Evolutionary conservation across 2,797 vertebrate species (phyloP), one percentile per base, ranked within the genome.

Genomic region (Sebastes cheni): DNA sequence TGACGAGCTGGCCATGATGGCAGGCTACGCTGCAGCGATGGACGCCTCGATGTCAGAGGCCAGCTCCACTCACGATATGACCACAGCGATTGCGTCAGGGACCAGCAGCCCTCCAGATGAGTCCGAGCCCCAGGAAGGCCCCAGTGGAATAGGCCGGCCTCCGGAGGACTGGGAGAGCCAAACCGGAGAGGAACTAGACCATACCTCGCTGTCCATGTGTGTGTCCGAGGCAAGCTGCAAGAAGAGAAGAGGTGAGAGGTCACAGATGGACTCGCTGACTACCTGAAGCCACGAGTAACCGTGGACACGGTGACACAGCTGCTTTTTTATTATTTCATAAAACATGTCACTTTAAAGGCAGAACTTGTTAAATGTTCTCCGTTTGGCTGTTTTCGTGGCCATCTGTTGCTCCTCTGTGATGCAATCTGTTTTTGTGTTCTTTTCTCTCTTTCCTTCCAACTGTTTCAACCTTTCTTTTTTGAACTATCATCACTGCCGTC

Each of bases 21-120:
- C 95, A 20, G 96, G 97, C 87, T 99, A 99, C 8, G 96, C 96
- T 1, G 97, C 98, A 23, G 95, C 97, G 20, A 97, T 99, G 97
- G 98, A 99, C 13, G 94, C 95, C 34, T 94, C 97, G 0, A 94
- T 86, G 90, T 95, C 92, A 14, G 94, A 93, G 71, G 89, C 81
- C 59, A 92, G 92, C 85, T 93, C 94, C 8, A 64, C 92, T 75
- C 88, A 89, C 72, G 91, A 92, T 22, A 56, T 87, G 30, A 66
- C 86, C 6, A 29, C 25, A 0, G 91, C 90, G 0, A 75, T 92
- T 0, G 67, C 54, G 2, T 75, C 89, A 0, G 93, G 91, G 20
- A 27, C 80, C 30, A 88, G 85, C 14, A 92, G 88, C 72, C 36
- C 32, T 4, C 29, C 83, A 0, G 70, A 96, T 54, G 23, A n/a